Percentiles rank a stretch among this genome's conserved stretches.
Evolutionary conservation across 2,797 vertebrate genomes (phyloP).

Genomic region (Babyrousa celebensis): DNA sequence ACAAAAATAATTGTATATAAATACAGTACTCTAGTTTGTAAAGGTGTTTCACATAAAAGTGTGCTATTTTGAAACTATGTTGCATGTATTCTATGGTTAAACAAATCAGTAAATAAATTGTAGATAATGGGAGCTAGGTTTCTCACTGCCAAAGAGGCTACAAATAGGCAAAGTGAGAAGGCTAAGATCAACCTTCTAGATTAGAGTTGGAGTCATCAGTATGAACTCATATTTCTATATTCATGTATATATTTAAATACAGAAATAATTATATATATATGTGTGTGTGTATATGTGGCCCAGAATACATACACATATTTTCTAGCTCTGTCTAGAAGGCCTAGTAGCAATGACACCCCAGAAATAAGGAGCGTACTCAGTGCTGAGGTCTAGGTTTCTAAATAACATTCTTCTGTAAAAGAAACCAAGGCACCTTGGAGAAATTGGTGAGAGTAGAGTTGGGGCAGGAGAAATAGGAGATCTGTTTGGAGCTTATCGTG

Average conservation of each 20-base stretch:
- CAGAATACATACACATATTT: not conserved
- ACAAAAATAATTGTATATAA: not conserved
- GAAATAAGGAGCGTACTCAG: not conserved
- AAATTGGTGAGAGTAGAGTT: not conserved
- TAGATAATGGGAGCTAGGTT: not conserved
- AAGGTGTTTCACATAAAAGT: not conserved
- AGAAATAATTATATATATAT: not conserved
- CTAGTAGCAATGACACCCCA: not conserved
- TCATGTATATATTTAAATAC: not conserved
- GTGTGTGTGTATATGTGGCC: not conserved
- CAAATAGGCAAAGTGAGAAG: not conserved
- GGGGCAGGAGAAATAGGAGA: not conserved
- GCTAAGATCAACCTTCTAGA: not conserved
- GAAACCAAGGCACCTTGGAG: not conserved
- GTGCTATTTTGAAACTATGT: conserved; percentile 23
- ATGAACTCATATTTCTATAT: conserved; percentile 25
- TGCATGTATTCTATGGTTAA: not conserved
- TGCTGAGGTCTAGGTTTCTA: conserved; percentile 10
- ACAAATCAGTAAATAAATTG: not conserved
- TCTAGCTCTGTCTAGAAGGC: not conserved
- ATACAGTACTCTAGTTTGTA: not conserved
- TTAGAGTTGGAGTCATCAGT: not conserved
- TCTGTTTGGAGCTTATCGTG: not conserved
- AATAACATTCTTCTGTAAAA: conserved; percentile 23
- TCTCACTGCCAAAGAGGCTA: not conserved